Conservation (phyloP, 2,888 invertebrate genomes). For the Parnassius glacialis region DNA sequence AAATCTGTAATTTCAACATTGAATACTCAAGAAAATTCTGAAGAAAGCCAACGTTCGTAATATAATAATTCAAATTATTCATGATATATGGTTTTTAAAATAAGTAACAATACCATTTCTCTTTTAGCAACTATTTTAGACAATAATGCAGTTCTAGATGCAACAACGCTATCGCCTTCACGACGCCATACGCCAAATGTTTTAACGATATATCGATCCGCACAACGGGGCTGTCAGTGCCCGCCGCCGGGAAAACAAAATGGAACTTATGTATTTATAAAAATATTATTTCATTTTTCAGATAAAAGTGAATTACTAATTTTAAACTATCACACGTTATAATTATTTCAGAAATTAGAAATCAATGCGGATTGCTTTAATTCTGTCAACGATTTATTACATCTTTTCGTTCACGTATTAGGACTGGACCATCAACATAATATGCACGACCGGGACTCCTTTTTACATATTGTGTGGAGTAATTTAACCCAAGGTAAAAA, state of each 20-base stretch:
- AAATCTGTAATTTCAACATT: neutral
- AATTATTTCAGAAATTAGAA: slow-evolving; percentile 43
- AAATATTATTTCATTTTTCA: slow-evolving; percentile 14
- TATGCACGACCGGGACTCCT: slow-evolving; percentile 65
- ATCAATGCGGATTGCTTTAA: slow-evolving; percentile 68
- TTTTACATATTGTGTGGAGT: slow-evolving; percentile 59
- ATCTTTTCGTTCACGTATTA: slow-evolving; percentile 63
- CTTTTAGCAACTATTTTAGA: neutral
- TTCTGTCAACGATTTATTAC: slow-evolving; percentile 67
- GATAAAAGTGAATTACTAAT: neutral
- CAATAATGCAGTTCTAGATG: neutral
- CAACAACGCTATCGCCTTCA: slow-evolving; percentile 8
- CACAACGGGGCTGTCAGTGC: slow-evolving; percentile 54
- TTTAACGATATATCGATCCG: slow-evolving; percentile 47
- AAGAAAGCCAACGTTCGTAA: slow-evolving; percentile 5
- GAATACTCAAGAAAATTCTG: neutral
- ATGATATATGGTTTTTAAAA: neutral
- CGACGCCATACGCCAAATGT: slow-evolving; percentile 51
- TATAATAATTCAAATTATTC: neutral
- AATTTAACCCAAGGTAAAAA: slow-evolving; percentile 56
- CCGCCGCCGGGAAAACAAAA: slow-evolving; percentile 51
- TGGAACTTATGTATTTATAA: slow-evolving; percentile 41
- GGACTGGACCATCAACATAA: slow-evolving; percentile 74
- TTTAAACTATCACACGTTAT: neutral
- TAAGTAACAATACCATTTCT: neutral